Conservation (phyloP, 1,140 invertebrate species). For the Philopotamus ludificatus region DNA sequence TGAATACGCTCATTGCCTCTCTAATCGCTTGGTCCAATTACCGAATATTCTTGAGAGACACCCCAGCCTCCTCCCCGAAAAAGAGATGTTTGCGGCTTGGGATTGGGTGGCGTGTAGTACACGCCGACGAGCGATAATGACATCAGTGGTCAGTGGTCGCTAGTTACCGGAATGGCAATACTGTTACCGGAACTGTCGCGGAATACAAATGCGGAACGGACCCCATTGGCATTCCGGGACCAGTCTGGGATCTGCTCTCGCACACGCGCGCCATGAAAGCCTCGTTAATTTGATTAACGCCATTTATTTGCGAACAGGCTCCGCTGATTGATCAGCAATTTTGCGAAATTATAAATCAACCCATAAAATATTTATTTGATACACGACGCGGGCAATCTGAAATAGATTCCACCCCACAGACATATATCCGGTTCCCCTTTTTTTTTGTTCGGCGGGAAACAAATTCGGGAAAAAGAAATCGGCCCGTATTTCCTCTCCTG, state of each 20-base stretch:
- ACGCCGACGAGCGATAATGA: conserved; percentile 27
- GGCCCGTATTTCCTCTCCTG: conserved; percentile 48
- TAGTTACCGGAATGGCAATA: conserved; percentile 36
- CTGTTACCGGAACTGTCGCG: conserved; percentile 23
- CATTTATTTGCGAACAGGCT: not conserved
- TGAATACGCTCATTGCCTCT: no score
- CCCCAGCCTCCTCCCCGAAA: no score
- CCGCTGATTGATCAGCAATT: no score
- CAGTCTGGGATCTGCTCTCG: not conserved
- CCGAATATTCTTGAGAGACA: no score
- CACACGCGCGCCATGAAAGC: not conserved
- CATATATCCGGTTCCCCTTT: no score
- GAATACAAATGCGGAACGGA: conserved; percentile 27
- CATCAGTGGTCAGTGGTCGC: conserved; percentile 33
- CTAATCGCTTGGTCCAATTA: no score
- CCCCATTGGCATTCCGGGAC: not conserved
- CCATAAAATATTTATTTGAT: no score
- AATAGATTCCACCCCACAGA: no score
- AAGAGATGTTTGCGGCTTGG: no score
- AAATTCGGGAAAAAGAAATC: not conserved
- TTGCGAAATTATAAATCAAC: no score
- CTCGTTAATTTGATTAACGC: not conserved
- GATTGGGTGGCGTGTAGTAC: no score
- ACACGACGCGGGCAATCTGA: no score
- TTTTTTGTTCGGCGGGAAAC: not conserved